Conservation (phyloP, 2,888 invertebrate species). For the Archips crataeganus region DNA sequence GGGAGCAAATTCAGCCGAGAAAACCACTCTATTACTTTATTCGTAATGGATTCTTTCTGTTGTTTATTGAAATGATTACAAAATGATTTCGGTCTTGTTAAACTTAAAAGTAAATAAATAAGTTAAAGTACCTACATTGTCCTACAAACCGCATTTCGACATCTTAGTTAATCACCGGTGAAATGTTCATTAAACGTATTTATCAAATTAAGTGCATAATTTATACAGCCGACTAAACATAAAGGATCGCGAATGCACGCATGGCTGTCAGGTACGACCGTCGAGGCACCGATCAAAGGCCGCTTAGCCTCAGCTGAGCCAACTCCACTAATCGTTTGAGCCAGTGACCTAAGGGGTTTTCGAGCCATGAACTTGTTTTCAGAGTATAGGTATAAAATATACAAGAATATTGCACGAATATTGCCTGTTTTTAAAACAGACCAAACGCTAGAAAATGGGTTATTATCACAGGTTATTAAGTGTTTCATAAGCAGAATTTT, state of each 20-base stretch:
- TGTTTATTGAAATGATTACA: slow-evolving; percentile 22
- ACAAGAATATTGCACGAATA: no score
- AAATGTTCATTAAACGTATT: slow-evolving; percentile 18
- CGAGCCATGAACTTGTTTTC: not conserved
- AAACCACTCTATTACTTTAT: slow-evolving; percentile 28
- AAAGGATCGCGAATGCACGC: slow-evolving; percentile 43
- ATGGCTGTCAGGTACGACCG: slow-evolving; percentile 49
- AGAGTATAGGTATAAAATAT: not conserved
- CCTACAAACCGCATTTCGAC: not conserved
- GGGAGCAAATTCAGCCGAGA: slow-evolving; percentile 25
- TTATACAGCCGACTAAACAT: slow-evolving; percentile 29
- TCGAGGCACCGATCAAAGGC: slow-evolving; percentile 57
- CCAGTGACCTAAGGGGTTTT: slow-evolving; percentile 14
- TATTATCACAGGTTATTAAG: no score
- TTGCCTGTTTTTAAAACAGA: not conserved
- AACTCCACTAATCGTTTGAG: slow-evolving; percentile 54
- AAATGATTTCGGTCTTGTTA: not conserved
- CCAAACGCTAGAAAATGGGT: not conserved
- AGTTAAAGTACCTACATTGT: no score
- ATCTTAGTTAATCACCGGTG: not conserved
- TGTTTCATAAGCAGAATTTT: no score
- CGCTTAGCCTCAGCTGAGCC: slow-evolving; percentile 48
- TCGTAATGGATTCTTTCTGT: slow-evolving; percentile 25
- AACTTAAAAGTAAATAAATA: not conserved
- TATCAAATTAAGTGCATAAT: slow-evolving; percentile 21